These are phyloP conservation scores for Sturmia bella DNA, from an alignment of 2,888 invertebrate genomes.

Conservation along the genomic window DNA sequence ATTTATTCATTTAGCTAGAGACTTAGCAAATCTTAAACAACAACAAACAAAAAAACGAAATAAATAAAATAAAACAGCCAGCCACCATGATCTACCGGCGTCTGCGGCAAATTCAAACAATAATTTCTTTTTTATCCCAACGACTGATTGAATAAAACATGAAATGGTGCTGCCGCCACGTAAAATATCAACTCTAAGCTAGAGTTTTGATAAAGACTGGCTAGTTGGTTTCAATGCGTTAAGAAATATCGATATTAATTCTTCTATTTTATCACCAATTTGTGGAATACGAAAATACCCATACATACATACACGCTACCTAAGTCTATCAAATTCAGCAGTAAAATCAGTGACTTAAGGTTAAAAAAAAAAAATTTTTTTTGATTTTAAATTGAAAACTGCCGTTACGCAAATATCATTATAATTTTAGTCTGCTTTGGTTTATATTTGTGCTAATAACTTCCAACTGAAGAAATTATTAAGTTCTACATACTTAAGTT, in stretches of 20 bases:
- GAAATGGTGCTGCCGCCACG: constrained; percentile 65
- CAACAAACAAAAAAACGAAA: neutral
- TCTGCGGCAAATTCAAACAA: constrained; percentile 66
- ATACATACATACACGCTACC: constrained; percentile 55
- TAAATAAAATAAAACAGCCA: constrained; percentile 7
- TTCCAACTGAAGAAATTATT: neutral
- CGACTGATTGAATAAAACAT: constrained; percentile 69
- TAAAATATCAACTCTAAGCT: constrained; percentile 42
- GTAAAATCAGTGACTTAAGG: too few relatives aligned
- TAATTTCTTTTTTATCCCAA: constrained; percentile 62
- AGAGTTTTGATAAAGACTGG: constrained; percentile 32
- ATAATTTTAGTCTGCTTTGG: too few relatives aligned
- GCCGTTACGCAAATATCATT: neutral
- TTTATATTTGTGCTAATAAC: too few relatives aligned
- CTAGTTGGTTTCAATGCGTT: neutral
- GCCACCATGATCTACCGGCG: constrained; percentile 56
- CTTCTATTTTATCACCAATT: constrained; percentile 66
- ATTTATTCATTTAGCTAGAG: constrained; percentile 31
- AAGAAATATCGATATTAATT: constrained; percentile 62
- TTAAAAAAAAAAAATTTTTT: neutral
- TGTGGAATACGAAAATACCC: constrained; percentile 49
- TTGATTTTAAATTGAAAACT: neutral
- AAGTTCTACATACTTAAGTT: constrained; percentile 27
- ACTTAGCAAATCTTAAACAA: constrained; percentile 48
- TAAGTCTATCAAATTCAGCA: constrained; percentile 46